These are phyloP conservation scores for Caradrina kadenii DNA, from an alignment of 2,888 invertebrate species.

Conservation along the genomic window DNA sequence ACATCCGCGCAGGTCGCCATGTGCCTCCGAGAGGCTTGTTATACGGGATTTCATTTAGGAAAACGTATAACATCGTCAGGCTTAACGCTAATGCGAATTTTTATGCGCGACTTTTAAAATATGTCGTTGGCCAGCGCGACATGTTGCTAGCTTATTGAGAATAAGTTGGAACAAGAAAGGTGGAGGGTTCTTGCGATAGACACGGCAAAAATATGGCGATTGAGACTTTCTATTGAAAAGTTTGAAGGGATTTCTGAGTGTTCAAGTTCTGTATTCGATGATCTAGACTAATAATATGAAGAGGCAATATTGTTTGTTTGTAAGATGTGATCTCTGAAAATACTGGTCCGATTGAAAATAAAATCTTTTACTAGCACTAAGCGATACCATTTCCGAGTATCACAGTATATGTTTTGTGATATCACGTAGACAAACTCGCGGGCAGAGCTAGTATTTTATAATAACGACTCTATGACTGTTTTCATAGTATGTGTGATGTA, in stretches of 20 bases:
- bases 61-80: constrained; percentile 87
- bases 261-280: neutral
- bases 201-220: neutral
- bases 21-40: constrained; percentile 86
- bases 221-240: neutral
- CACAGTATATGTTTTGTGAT: no score
- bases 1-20: constrained; percentile 74
- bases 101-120: constrained; percentile 84
- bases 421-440: no score
- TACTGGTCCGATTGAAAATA: no score
- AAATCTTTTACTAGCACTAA: no score
- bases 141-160: constrained; percentile 53
- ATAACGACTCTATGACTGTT: no score
- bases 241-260: neutral
- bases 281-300: no score
- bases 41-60: constrained; percentile 90
- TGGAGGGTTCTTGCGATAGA: constrained; percentile 8
- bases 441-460: no score
- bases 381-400: no score
- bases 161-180: constrained; percentile 27
- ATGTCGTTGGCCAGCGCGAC: constrained; percentile 56
- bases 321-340: no score
- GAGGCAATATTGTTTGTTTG: no score
- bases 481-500: no score
- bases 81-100: constrained; percentile 86